A percentile compares a stretch with the other conserved stretches of the same genome.
Evolutionary conservation across 2,797 vertebrate species (phyloP).

Genomic region (Falco peregrinus): DNA sequence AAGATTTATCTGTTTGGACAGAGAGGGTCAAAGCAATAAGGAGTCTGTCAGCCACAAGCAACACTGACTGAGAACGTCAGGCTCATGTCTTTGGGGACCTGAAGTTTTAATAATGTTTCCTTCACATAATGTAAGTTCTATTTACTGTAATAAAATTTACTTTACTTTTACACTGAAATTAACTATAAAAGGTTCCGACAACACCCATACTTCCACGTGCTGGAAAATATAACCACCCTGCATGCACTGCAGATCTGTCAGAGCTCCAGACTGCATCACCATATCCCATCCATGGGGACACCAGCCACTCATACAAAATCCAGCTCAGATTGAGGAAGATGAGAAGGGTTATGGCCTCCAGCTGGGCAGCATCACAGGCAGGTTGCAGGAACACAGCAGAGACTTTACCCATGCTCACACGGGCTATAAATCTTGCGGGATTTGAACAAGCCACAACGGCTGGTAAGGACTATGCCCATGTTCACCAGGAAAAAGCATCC

Average conservation of each 20-base stretch:
- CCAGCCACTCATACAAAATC: neutral
- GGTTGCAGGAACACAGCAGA: neutral
- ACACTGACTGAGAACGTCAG: neutral
- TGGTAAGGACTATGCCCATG: neutral
- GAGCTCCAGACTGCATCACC: neutral
- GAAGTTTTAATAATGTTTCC: neutral
- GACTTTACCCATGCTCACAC: neutral
- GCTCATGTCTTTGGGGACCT: neutral
- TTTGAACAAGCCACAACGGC: neutral
- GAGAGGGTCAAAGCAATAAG: neutral
- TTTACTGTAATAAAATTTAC: neutral
- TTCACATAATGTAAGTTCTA: neutral
- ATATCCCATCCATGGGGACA: neutral
- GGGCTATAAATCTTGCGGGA: neutral
- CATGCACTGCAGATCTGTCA: neutral
- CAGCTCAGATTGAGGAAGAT: neutral
- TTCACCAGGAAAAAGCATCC: neutral
- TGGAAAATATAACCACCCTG: neutral
- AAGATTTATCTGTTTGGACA: neutral
- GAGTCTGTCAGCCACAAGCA: neutral
- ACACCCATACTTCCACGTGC: neutral
- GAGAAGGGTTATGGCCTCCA: neutral
- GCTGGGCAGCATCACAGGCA: neutral
- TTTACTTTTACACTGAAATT: neutral
- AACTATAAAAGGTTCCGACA: neutral